phyloP scores from a whole-genome alignment of 2,797 vertebrate genomes.

The Cynopterus sphinx region DNA sequence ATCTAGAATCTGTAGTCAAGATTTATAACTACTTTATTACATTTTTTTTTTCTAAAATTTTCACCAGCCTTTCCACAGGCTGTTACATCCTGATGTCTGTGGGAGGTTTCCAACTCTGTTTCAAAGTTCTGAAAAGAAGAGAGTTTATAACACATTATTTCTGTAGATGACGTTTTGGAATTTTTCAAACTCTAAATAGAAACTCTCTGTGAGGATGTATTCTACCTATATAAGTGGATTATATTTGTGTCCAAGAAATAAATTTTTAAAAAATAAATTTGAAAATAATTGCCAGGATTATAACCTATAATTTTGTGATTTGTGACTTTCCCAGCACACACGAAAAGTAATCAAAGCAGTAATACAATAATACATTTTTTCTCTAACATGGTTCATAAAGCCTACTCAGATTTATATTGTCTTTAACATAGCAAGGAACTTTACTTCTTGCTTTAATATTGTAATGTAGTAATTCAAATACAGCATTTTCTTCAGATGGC shows the following conservation, averaged over 20 bases:
- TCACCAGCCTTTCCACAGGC: constrained; percentile 70
- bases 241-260: background rate
- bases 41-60: constrained; percentile 54
- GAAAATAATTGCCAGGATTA: constrained; percentile 39
- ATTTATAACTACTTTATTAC: constrained; percentile 77
- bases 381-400: background rate
- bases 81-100: constrained; percentile 75
- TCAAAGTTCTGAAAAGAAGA: constrained; percentile 63
- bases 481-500: constrained; percentile 1
- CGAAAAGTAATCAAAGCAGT: background rate
- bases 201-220: background rate
- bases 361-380: background rate
- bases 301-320: background rate
- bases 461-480: constrained; percentile 25
- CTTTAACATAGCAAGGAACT: background rate
- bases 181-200: background rate
- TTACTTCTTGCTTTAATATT: background rate
- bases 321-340: background rate
- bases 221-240: background rate
- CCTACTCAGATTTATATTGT: background rate
- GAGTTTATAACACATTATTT: constrained; percentile 45
- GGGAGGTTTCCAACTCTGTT: constrained; percentile 66
- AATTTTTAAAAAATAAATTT: constrained; percentile 31
- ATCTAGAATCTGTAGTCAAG: constrained; percentile 74
- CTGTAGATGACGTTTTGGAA: constrained; percentile 43